These are phyloP conservation scores for Melierax canorus DNA, from an alignment of 2,113 vertebrate species.

Conservation along the genomic window DNA sequence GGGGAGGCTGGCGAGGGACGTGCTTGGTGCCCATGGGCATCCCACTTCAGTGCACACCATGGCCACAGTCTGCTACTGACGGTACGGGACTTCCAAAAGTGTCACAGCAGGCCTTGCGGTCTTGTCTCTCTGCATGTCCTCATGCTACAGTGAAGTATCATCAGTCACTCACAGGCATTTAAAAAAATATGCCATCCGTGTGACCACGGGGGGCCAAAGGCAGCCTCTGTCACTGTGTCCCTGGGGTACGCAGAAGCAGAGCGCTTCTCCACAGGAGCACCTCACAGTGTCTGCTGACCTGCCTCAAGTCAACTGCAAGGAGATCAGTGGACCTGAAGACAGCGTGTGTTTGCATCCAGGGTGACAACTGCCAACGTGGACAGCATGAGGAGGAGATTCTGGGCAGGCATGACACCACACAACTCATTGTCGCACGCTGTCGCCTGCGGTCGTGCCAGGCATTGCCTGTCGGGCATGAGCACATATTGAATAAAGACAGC, in stretches of 20 bases:
- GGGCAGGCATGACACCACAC: neutral
- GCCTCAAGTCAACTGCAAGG: neutral
- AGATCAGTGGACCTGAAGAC: neutral
- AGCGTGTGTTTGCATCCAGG: neutral
- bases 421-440: neutral
- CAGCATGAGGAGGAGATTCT: neutral
- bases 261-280: neutral
- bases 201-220: neutral
- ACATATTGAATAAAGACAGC: neutral
- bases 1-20: neutral
- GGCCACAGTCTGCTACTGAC: neutral
- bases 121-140: neutral
- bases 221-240: neutral
- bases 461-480: fast-evolving
- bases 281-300: neutral
- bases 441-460: fast-evolving
- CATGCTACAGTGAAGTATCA: neutral
- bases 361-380: neutral
- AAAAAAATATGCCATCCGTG: neutral
- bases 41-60: neutral
- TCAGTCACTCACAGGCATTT: neutral
- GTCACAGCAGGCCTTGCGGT: neutral
- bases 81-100: neutral
- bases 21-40: neutral
- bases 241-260: neutral